Evolutionary conservation across 2,888 invertebrate genomes (phyloP).

Genomic region (Marronus borbonicus): DNA sequence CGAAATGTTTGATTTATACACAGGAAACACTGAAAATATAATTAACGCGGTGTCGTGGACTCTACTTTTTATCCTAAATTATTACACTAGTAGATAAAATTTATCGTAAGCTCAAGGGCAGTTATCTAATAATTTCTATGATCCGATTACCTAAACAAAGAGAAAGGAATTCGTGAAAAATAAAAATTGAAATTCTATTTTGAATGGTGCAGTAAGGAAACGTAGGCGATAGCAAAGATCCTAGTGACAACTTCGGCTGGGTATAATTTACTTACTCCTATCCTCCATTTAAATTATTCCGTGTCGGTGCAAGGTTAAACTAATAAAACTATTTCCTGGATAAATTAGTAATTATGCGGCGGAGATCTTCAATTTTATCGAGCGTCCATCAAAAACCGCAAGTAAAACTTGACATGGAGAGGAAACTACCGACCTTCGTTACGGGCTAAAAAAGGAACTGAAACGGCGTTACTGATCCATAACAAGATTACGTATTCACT

Average conservation of each 20-base stretch:
- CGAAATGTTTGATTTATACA: slow-evolving; percentile 35
- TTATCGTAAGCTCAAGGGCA: neutral
- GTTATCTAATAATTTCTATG: neutral
- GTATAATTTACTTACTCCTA: too few relatives aligned
- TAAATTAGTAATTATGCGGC: neutral
- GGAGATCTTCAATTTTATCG: neutral
- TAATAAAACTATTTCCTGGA: neutral
- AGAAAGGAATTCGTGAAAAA: neutral
- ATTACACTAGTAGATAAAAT: slow-evolving; percentile 23
- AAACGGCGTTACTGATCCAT: slow-evolving; percentile 52
- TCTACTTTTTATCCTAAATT: slow-evolving; percentile 23
- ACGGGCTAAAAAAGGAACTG: slow-evolving; percentile 59
- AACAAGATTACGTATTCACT: slow-evolving; percentile 68
- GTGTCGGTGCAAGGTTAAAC: neutral
- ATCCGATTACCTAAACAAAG: neutral
- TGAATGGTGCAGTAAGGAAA: too few relatives aligned
- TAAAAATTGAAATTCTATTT: neutral
- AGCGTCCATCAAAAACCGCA: slow-evolving; percentile 9
- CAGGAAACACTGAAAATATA: slow-evolving; percentile 39
- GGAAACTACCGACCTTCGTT: slow-evolving; percentile 61
- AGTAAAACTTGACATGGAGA: slow-evolving; percentile 57
- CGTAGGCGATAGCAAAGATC: too few relatives aligned
- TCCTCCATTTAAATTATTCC: neutral
- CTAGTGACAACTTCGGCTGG: too few relatives aligned
- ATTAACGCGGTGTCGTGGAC: slow-evolving; percentile 11